Base-by-base conservation (phyloP, 2,797 vertebrate genomes). In the Ispidina lecontei region DNA sequence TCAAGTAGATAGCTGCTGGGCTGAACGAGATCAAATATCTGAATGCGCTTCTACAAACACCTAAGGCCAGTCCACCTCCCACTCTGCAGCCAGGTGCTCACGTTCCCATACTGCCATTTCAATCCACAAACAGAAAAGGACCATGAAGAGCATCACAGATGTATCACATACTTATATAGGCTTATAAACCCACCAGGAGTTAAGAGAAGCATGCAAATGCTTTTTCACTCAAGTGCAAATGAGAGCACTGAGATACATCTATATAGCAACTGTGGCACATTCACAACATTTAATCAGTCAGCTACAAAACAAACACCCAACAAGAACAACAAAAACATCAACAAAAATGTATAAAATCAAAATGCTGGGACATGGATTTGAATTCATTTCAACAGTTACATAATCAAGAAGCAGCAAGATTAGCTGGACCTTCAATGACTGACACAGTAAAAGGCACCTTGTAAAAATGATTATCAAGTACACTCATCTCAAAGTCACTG, bases 381-480 rank as follows among this genome's bases (percentile, higher is more conserved):
- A 82, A 85, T 28, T 60, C 31, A 63, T 43, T 76, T 92, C 89
- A 71, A 49, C 5, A 56, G 43, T 90, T 93, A 84, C 6, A 0
- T 78, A 90, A 91, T 22, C 33, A 58, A 83, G 64, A 80, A 88
- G 46, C 62, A 58, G 62, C 37, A 83, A 63, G 83, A 93, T 90
- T 91, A 93, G 54, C 80, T 15, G 4, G 62, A 54, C 37, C 51
- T 41, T 22, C 4, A 21, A 1, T 9, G 49, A 71, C 26, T 60
- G 83, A 83, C 41, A 21, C 0, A 3, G 19, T 47, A 76, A 65
- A 1, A 0, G 7, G 20, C 17, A 44, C 28, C 54, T 65, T 54
- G 25, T 65, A 10, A 51, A 55, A 49, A 49, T 35, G 76, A 63
- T n/a, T 84, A 63, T 26, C 26, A 44, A 16, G 4, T 4, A 7